Base-by-base conservation (phyloP, 2,888 invertebrate species). In the Platerodrilus igneus region DNA sequence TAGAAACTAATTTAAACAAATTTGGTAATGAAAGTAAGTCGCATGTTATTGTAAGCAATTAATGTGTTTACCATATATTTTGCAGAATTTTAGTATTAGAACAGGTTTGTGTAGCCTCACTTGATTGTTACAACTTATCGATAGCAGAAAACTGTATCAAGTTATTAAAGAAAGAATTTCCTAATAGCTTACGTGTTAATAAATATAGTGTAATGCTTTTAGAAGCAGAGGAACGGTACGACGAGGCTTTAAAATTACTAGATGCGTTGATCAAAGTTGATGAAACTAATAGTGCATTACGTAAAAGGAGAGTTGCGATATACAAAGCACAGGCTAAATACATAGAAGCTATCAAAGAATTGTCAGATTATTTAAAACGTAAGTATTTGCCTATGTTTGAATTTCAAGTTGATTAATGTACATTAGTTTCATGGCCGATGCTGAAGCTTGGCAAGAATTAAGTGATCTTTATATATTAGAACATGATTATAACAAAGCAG, bases 381-480 rank as follows among this genome's bases (percentile, higher is more conserved):
- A 72, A 73, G 72, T 57, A n/a, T n/a, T 16, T 22, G n/a, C 3
- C 10, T 13, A 15, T 19, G 7, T 19, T 13, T 20, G 3, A 29
- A 9, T 9, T 17, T 19, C 17, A 11, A 9, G 6, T 30, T 11
- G 13, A 7, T 3, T 8, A 5, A 7, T 19, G 2, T 21, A 21
- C 22, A 16, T 19, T 57, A 92, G 92, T 64, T 95, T 64, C 67
- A 90, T 93, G 86, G 88, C 91, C 18, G 99, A 99, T 67, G 86
- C 87, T 64, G 99, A 99, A 69, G 96, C 89, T 2, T 99, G 99
- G 99, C 88, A 94, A 68, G 96, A 99, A 70, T 72, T 99, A 41
- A 87, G 90, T 60, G 89, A 90, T 63, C 69, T 99, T 45, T 99
- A 97, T 72, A 74, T 97, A 45, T 75, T 78, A 47, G 87, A 90